These are phyloP conservation scores for Pandion haliaetus DNA, from an alignment of 2,113 vertebrate genomes.

Conservation along the genomic window DNA sequence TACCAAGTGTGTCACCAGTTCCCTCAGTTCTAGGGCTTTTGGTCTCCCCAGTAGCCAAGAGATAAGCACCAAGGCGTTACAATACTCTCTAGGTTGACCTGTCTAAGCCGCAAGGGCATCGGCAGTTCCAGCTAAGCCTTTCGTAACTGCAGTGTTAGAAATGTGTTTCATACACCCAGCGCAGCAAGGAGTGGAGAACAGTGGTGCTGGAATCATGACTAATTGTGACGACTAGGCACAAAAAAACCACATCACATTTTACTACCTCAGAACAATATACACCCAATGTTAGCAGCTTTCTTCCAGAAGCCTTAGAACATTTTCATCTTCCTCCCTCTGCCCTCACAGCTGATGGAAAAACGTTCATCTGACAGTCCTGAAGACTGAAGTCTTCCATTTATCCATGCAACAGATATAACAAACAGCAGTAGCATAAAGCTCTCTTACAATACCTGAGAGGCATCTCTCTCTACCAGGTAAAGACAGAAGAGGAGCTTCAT, in stretches of 20 bases:
- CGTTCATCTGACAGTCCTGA: background rate
- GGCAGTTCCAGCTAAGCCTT: background rate
- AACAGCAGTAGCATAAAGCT: background rate
- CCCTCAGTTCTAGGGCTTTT: background rate
- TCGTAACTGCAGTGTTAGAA: background rate
- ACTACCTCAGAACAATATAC: background rate
- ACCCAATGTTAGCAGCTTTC: background rate
- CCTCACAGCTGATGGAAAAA: background rate
- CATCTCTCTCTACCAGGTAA: background rate
- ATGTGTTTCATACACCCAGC: background rate
- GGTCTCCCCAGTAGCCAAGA: background rate
- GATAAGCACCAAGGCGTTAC: background rate
- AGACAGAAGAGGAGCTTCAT: background rate
- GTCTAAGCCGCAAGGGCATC: background rate
- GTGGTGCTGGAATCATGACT: background rate
- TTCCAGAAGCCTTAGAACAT: background rate
- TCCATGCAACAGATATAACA: background rate
- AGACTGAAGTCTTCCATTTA: background rate
- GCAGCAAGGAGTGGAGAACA: background rate
- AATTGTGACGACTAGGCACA: background rate
- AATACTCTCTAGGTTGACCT: background rate
- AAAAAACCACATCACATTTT: background rate
- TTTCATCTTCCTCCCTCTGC: background rate
- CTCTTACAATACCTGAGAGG: background rate
- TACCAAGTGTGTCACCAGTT: background rate